These are phyloP conservation scores for Hemiscyllium ocellatum DNA, from an alignment of 2,113 vertebrate species.

Conservation along the genomic window DNA sequence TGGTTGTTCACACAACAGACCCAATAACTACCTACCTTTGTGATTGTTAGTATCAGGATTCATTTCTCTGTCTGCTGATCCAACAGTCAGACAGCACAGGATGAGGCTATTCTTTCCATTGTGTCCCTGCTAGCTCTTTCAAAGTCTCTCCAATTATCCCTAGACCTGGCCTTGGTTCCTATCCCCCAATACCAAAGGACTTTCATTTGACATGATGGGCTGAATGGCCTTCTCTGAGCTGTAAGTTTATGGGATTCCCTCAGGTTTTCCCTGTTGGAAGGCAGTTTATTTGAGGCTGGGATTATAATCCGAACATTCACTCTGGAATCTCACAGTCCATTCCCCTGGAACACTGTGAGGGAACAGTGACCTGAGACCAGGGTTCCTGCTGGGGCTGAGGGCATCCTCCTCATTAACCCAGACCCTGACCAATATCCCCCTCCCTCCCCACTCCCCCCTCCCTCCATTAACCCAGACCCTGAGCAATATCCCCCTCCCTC, in stretches of 20 bases:
- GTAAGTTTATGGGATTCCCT: no score
- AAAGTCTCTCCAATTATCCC: neutral
- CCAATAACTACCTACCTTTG: neutral
- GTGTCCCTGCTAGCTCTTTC: neutral
- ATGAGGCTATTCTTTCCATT: neutral
- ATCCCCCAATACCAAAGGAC: neutral
- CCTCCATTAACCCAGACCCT: no score
- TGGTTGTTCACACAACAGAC: neutral
- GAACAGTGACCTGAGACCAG: no score
- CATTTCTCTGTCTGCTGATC: neutral
- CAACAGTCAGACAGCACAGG: neutral
- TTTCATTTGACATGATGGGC: neutral
- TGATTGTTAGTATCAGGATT: neutral
- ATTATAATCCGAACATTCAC: neutral
- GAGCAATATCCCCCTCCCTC: no score
- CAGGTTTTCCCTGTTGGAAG: neutral
- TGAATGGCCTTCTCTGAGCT: neutral
- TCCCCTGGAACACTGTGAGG: no score
- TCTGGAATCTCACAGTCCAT: no score
- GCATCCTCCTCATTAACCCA: no score
- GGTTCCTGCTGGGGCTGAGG: no score
- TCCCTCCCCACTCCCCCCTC: no score
- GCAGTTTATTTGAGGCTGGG: neutral
- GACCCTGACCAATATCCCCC: no score
- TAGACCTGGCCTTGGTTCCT: neutral